phyloP scores from a whole-genome alignment of 2,797 vertebrate genomes.

The Sternotherus odoratus region DNA sequence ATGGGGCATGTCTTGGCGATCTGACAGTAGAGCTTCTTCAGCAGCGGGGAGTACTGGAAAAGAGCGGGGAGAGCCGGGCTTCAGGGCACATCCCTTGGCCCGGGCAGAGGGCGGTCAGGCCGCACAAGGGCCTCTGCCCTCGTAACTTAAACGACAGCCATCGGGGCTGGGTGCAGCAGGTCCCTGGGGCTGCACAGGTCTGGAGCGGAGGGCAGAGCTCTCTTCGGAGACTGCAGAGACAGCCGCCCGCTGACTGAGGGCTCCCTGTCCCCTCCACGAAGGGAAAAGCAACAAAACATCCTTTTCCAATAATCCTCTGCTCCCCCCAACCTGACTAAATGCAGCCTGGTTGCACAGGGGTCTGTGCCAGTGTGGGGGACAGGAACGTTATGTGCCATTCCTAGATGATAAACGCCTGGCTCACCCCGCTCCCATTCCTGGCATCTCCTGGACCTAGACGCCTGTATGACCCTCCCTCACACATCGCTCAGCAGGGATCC shows the following conservation, averaged over 20 bases:
- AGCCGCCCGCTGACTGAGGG: background rate
- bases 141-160: background rate
- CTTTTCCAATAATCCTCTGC: background rate
- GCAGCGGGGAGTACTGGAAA: constrained; percentile 93
- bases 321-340: background rate
- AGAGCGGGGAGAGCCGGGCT: background rate
- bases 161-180: background rate
- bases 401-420: background rate
- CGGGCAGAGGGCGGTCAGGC: too few relatives aligned
- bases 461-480: background rate
- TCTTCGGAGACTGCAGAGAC: background rate
- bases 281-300: background rate
- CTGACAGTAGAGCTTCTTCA: constrained; percentile 99
- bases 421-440: background rate
- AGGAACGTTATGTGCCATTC: background rate
- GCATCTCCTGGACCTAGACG: background rate
- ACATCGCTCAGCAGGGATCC: background rate
- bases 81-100: background rate
- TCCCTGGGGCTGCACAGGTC: rapidly evolving
- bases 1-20: constrained; percentile 99
- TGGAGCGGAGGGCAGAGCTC: background rate
- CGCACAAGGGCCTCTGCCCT: too few relatives aligned
- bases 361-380: background rate
- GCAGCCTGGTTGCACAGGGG: background rate
- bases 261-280: background rate